Percentiles rank a stretch among this genome's conserved stretches.
Evolutionary conservation across 2,113 vertebrate species (phyloP).

Genomic region (Salvelinus fontinalis): DNA sequence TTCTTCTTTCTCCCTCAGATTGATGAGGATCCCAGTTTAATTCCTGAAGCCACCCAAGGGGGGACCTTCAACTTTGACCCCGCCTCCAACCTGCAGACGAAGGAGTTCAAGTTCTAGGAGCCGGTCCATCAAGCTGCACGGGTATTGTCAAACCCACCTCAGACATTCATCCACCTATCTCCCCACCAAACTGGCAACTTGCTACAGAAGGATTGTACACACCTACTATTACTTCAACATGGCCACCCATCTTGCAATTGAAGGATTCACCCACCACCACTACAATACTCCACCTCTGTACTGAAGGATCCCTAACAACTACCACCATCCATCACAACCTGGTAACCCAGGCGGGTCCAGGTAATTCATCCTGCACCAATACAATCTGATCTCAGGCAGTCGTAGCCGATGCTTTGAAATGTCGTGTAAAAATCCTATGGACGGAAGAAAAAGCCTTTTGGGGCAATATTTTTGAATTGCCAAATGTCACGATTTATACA

Average conservation of each 20-base stretch:
- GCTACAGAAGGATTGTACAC: conserved; percentile 59
- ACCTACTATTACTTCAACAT: conserved; percentile 48
- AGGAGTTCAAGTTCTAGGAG: conserved; percentile 97
- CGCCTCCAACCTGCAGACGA: conserved; percentile 94
- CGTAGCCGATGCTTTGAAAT: conserved; percentile 83
- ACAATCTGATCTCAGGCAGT: conserved; percentile 38
- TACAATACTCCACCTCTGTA: conserved; percentile 62
- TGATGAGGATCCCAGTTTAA: conserved; percentile 94
- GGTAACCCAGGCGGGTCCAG: conserved; percentile 44
- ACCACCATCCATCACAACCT: conserved; percentile 44
- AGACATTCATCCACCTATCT: conserved; percentile 66
- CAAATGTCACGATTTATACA: conserved; percentile 85
- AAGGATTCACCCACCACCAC: conserved; percentile 82
- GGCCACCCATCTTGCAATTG: conserved; percentile 61
- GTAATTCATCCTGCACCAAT: conserved; percentile 41
- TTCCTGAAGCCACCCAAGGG: conserved; percentile 95
- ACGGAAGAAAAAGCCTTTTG: conserved; percentile 68
- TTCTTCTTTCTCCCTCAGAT: conserved; percentile 73
- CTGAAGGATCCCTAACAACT: conserved; percentile 39
- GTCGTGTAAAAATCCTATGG: conserved; percentile 53
- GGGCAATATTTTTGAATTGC: conserved; percentile 89
- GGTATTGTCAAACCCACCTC: conserved; percentile 72
- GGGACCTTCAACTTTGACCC: conserved; percentile 98
- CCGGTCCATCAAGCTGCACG: conserved; percentile 82
- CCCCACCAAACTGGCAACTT: conserved; percentile 65